Evolutionary conservation across 2,113 vertebrate genomes (phyloP), one percentile per base, ranked within the genome.

Genomic region (Mystacornis crossleyi): DNA sequence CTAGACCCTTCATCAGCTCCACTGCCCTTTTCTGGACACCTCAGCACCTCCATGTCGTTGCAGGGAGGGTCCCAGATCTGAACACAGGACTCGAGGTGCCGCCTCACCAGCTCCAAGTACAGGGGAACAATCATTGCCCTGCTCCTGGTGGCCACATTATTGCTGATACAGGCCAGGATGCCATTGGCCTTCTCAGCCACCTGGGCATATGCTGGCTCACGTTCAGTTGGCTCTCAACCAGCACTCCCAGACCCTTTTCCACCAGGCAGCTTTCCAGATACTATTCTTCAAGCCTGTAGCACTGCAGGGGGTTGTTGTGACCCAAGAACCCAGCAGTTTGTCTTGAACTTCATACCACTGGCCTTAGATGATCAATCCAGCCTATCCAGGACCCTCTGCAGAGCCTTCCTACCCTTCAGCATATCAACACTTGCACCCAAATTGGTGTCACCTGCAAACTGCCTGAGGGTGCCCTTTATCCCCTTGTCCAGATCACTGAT

Each of bases 161-260:
- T 74, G 25, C 45, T 60, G 28, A 14, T n/a, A 5, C 28, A 53
- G 2, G 4, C 16, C 53, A 67, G 38, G 16, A 29, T 18, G 17
- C 7, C 61, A 10, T 8, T 54, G 24, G 13, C 19, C 19, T 53
- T 53, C 47, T 67, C 67, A 23, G 28, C 36, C 36, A 43, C 36
- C 17, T 51, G 21, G 26, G 10, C 8, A 36, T 8, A 11, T 2
- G 0, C 10, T n/a, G 28, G 24, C 5, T 61, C 20, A 7, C 9
- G 19, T 47, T 81, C 45, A n/a, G 19, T 3, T 18, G 4, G 14
- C n/a, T 40, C 8, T 45, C 14, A 20, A 26, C 10, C 16, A 61
- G 25, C 38, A 74, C 4, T 33, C 12, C 26, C 24, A 20, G n/a
- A 34, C 8, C 7, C 9, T 82, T 53, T 82, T 40, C 38, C 14